A percentile compares a stretch with the other conserved stretches of the same genome.
Conservation (phyloP, 2,888 invertebrate genomes). For the Volucella zonaria region DNA sequence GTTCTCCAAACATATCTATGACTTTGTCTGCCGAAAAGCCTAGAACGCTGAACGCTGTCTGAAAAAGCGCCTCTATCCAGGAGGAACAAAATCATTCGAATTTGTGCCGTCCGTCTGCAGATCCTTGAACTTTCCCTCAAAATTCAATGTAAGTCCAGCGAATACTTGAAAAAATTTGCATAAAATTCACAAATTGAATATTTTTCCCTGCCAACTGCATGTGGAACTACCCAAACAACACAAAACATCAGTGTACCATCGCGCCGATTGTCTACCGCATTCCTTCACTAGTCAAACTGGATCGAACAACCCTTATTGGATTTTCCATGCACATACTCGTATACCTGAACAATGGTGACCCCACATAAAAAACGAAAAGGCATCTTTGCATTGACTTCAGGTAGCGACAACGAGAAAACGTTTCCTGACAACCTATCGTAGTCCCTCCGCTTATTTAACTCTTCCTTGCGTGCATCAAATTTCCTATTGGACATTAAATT, state of each 20-base stretch:
- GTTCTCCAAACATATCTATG: no score
- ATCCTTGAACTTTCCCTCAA: no score
- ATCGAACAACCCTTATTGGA: conserved; percentile 42
- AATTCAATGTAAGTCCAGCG: no score
- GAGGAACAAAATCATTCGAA: no score
- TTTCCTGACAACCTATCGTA: neutral
- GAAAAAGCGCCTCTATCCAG: no score
- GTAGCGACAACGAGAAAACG: neutral
- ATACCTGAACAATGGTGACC: neutral
- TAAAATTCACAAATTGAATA: no score
- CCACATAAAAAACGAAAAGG: neutral
- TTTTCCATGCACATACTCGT: conserved; percentile 18
- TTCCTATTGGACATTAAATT: conserved; percentile 7
- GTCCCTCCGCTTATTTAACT: neutral
- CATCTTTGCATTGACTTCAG: neutral
- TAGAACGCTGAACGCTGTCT: no score
- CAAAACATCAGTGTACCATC: neutral
- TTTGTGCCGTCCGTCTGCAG: no score
- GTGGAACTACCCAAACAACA: no score
- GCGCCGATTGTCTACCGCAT: neutral
- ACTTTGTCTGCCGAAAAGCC: no score
- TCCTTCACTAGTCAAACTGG: conserved; percentile 33
- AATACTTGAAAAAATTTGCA: no score
- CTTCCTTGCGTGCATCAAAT: conserved; percentile 19
- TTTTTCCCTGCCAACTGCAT: no score